Base-by-base conservation (phyloP, 1,140 invertebrate species). In the Ectropis grisescens region DNA sequence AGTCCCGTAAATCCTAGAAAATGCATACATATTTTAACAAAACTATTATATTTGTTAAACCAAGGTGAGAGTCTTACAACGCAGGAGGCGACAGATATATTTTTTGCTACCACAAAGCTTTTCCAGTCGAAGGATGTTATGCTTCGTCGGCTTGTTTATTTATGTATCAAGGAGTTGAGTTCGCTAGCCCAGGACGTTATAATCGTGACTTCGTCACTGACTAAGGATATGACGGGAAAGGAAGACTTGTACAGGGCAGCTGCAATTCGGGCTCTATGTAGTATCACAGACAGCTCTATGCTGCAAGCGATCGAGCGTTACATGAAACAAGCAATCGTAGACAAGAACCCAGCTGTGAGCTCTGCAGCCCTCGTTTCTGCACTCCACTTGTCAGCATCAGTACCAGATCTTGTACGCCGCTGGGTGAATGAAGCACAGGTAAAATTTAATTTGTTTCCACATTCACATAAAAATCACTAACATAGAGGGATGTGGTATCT, bases 241-340 rank as follows among this genome's bases (percentile, higher is more conserved):
- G 97, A 99, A 71, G 96, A 98, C 82, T 82, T 95, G 25, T 98
- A 98, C 58, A 84, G 97, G 54, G 94, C 95, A n/a, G 93, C 97
- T 13, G 96, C 97, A 5, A 98, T 99, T 40, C 85, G 98, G 55
- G 96, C 98, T 0, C 82, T 99, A 0, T 98, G 96, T 70, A 95
- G 93, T 38, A 99, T 99, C 34, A 98, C 96, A 2, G 98, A 99
- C 85, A 90, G 90, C 65, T 92, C 90, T 12, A 98, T 98, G 95
- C 71, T 99, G 12, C 94, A 98, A 81, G 92, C 95, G 10, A 97
- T 99, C 56, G 97, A 99, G 74, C 86, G 98, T 19, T 99, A 99
- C 74, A 98, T 99, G 96, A 98, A 99, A 71, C 96, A 99, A 82
- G 97, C 97, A 1, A 99, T 99, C 50, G 97, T 99, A 1, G 97